These are phyloP conservation scores for Hetaerina titia DNA, from an alignment of 2,888 invertebrate genomes.

Conservation along the genomic window DNA sequence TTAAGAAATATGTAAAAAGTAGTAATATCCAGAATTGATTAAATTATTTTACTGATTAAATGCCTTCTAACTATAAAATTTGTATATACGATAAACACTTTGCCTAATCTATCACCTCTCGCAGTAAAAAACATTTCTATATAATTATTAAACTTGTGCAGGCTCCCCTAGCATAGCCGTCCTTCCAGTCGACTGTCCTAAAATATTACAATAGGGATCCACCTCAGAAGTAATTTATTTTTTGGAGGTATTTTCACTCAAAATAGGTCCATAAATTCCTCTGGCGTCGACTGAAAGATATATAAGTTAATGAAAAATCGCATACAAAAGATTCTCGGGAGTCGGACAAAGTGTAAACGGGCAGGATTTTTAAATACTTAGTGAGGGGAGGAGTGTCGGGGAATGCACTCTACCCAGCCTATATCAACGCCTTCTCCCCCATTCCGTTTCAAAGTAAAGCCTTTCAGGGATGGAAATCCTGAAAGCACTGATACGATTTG, in stretches of 20 bases:
- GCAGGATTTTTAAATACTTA: background rate
- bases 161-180: too few species aligned
- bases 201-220: too few species aligned
- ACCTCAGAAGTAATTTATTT: too few species aligned
- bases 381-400: background rate
- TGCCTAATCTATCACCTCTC: too few species aligned
- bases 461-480: background rate
- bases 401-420: background rate
- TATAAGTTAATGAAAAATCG: background rate
- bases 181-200: too few species aligned
- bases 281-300: background rate
- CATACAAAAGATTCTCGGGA: background rate
- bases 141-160: too few species aligned
- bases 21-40: too few species aligned
- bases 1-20: too few species aligned
- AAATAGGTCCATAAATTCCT: background rate
- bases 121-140: too few species aligned
- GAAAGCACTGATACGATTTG: background rate
- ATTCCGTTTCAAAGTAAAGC: background rate
- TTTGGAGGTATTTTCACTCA: background rate
- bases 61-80: too few species aligned
- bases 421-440: background rate
- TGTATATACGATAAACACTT: too few species aligned
- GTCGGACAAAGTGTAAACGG: background rate
- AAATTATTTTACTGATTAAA: too few species aligned